Evolutionary conservation across 2,797 vertebrate species (phyloP), one percentile per base, ranked within the genome.

Genomic region (Telmatherina bonti): DNA sequence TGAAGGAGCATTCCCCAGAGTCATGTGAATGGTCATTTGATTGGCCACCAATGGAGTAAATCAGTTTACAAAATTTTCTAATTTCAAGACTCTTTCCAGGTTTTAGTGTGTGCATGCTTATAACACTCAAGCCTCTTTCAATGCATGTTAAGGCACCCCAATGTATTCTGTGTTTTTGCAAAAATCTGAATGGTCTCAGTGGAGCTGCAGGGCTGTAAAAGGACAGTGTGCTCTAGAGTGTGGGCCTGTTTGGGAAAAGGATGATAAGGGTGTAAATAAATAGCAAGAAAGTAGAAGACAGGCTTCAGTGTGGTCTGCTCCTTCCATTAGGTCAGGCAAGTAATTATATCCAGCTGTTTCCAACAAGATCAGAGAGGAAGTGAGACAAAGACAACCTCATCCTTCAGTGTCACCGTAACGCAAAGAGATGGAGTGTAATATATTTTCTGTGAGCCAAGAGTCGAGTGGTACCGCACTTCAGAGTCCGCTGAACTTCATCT

Each of bases 181-280:
- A 61, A 70, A 75, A 60, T 74, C 72, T 75, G 54, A 76, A 78
- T 56, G 64, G 73, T 68, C 77, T 73, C 70, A 38, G 79, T 29
- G 74, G 79, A 77, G 60, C 62, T 57, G 38, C 55, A 57, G 72
- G 36, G 33, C 31, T 49, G 51, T 72, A 52, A 76, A 75, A 72
- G 62, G 65, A 78, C 66, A 72, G 38, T 31, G 43, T 63, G 61
- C 52, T 58, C 41, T 11, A 45, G 53, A 52, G 52, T 45, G n/a
- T 47, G 71, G 55, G 18, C 56, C 45, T 78, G 67, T 70, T 83
- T 85, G 84, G 78, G 85, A 90, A 85, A 72, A 70, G 80, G 78
- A 81, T 79, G 90, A 92, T 91, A 86, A 91, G 87, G 81, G 76
- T 84, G 86, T 89, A 93, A 92, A 93, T 89, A 94, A 94, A 93